Conservation (phyloP, 2,888 invertebrate species). For the Chalcis sispes region DNA sequence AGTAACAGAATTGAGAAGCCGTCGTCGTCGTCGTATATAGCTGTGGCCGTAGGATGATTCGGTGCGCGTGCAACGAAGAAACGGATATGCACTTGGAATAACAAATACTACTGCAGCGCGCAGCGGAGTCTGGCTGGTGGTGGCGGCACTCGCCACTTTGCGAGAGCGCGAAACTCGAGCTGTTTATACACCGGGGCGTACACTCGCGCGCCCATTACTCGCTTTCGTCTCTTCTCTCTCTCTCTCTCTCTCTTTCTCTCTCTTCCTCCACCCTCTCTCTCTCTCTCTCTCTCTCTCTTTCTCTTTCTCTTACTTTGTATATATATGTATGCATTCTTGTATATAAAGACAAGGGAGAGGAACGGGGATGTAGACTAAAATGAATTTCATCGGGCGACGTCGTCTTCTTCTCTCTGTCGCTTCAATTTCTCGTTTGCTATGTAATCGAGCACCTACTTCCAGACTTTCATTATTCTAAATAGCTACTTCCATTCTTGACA, state of each 20-base stretch:
- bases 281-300: too few species aligned
- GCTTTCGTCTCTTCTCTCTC: neutral
- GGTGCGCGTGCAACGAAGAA: constrained; percentile 45
- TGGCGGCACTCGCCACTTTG: constrained; percentile 40
- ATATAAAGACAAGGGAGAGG: constrained; percentile 3
- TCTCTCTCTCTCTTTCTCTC: too few species aligned
- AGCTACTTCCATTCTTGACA: constrained; percentile 1
- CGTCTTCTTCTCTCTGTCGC: neutral
- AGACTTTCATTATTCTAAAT: constrained; percentile 47
- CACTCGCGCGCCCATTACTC: constrained; percentile 27
- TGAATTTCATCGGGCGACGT: constrained; percentile 37
- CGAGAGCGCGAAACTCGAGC: constrained; percentile 42
- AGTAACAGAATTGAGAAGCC: constrained; percentile 37
- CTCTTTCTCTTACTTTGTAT: neutral
- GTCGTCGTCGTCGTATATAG: neutral
- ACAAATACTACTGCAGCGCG: constrained; percentile 60
- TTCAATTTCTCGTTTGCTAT: neutral
- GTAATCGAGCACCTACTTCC: neutral
- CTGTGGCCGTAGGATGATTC: neutral
- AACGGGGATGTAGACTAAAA: constrained; percentile 21
- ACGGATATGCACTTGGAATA: constrained; percentile 64
- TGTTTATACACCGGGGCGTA: constrained; percentile 28
- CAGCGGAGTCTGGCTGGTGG: too few species aligned
- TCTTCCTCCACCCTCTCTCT: too few species aligned
- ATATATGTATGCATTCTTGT: neutral